phyloP scores from a whole-genome alignment of 2,113 vertebrate species.

The Larimichthys crocea region DNA sequence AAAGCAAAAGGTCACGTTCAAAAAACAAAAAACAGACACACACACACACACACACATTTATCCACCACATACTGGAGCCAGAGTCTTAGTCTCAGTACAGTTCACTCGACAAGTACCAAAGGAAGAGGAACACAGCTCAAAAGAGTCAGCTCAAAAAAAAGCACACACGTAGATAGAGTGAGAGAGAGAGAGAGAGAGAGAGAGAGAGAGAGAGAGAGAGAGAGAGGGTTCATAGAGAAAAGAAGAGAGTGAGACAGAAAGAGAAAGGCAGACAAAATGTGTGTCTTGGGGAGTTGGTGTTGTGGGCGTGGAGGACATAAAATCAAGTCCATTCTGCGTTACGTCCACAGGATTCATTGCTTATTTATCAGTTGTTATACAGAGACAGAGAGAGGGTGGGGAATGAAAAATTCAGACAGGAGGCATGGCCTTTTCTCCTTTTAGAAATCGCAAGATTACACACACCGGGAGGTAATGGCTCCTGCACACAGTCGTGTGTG shows the following conservation, averaged over 20 bases:
- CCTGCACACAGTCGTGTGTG: constrained; percentile 31
- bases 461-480: constrained; percentile 70
- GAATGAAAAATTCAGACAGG: constrained; percentile 81
- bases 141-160: constrained; percentile 36
- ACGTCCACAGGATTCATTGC: constrained; percentile 72
- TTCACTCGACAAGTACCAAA: constrained; percentile 59
- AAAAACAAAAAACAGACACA: constrained; percentile 29
- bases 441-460: constrained; percentile 70
- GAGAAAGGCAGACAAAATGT: constrained; percentile 39
- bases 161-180: neutral
- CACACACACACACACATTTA: constrained; percentile 4
- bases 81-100: constrained; percentile 27
- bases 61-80: constrained; percentile 16
- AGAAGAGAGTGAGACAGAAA: constrained; percentile 16
- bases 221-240: constrained; percentile 11
- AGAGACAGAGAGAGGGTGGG: constrained; percentile 70
- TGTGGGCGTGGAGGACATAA: constrained; percentile 50
- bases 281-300: constrained; percentile 27
- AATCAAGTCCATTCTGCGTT: constrained; percentile 67
- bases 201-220: constrained; percentile 5
- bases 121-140: constrained; percentile 16
- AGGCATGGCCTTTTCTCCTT: constrained; percentile 65
- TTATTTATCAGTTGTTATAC: constrained; percentile 80
- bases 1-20: constrained; percentile 65
- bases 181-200: neutral